Conservation (phyloP, 2,797 vertebrate species). For the Cirrhinus molitorella region DNA sequence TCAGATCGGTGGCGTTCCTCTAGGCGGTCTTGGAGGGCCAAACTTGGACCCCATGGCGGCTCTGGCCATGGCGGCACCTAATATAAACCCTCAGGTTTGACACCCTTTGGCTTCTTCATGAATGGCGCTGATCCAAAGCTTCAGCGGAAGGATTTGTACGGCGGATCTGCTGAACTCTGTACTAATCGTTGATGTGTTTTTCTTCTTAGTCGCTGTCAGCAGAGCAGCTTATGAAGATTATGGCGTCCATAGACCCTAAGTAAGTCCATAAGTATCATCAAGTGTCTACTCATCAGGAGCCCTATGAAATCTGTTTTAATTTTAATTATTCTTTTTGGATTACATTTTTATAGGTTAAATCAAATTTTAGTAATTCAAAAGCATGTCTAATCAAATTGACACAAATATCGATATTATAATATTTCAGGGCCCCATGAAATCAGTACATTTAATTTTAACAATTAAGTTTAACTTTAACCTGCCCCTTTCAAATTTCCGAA, state of each 20-base stretch:
- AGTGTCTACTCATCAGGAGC: neutral
- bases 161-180: neutral
- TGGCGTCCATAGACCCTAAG: slow-evolving; percentile 99
- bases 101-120: neutral
- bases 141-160: neutral
- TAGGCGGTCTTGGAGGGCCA: slow-evolving; percentile 91
- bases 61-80: slow-evolving; percentile 91
- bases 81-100: slow-evolving; percentile 93
- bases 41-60: slow-evolving; percentile 95
- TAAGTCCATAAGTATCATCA: slow-evolving; percentile 75
- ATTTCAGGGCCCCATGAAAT: too few relatives aligned
- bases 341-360: too few relatives aligned
- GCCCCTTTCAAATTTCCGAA: too few relatives aligned
- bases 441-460: too few relatives aligned
- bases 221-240: slow-evolving; percentile 96
- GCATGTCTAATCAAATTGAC: too few relatives aligned
- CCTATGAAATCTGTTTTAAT: neutral
- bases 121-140: neutral
- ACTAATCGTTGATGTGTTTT: neutral
- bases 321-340: too few relatives aligned
- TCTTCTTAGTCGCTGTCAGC: slow-evolving; percentile 88
- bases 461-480: too few relatives aligned
- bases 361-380: too few relatives aligned
- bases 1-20: slow-evolving; percentile 90
- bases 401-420: too few relatives aligned